Evolutionary conservation across 2,113 vertebrate species (phyloP).

Genomic region (Notechis scutatus): DNA sequence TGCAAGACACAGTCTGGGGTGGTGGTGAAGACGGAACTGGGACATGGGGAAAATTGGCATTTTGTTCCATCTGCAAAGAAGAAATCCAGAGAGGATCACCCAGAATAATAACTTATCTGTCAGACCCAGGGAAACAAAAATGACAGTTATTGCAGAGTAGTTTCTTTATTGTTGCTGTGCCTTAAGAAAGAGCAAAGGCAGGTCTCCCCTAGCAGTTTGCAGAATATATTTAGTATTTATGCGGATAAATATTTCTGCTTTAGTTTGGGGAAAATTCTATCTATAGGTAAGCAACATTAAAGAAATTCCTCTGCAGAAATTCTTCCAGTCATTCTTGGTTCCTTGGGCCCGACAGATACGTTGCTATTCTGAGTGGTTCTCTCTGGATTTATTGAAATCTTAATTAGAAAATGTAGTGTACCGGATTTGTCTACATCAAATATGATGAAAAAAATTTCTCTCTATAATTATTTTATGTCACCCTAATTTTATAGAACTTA

Average conservation of each 20-base stretch:
- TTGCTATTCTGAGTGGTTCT: not conserved
- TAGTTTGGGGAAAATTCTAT: too few relatives aligned
- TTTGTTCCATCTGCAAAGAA: not conserved
- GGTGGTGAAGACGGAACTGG: accelerated
- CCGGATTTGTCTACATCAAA: not conserved
- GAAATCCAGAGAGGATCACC: not conserved
- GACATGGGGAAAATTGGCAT: not conserved
- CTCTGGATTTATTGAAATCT: not conserved
- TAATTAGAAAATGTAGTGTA: not conserved
- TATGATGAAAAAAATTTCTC: not conserved
- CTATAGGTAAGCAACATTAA: too few relatives aligned
- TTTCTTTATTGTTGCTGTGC: too few relatives aligned
- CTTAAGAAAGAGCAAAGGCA: not conserved
- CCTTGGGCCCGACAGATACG: not conserved
- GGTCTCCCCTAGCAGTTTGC: not conserved
- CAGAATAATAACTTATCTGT: not conserved
- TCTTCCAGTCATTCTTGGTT: not conserved
- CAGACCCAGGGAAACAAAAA: too few relatives aligned
- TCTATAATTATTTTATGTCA: not conserved
- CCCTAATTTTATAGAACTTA: too few relatives aligned
- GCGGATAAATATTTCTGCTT: too few relatives aligned
- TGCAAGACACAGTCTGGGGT: too few relatives aligned
- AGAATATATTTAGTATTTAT: too few relatives aligned
- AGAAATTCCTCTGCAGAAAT: too few relatives aligned
- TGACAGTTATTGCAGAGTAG: too few relatives aligned